Evolutionary conservation across 2,888 invertebrate genomes (phyloP).

Genomic region (Osedax fenrisi): DNA sequence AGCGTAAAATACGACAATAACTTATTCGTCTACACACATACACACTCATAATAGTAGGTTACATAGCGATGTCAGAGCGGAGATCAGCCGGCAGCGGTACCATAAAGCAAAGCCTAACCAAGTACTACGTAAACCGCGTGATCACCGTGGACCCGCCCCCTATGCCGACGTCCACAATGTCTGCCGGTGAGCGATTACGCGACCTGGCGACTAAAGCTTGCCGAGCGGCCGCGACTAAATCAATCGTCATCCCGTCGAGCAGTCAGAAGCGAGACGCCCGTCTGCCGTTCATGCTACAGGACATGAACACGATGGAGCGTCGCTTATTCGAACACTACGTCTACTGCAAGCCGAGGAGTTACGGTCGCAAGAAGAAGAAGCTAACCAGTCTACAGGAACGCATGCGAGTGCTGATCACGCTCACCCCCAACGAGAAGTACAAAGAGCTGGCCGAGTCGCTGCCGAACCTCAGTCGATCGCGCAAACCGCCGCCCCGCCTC

Average conservation of each 20-base stretch:
- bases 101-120: neutral
- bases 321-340: neutral
- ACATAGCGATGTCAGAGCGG: no score
- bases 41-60: no score
- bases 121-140: neutral
- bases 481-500: neutral
- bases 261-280: neutral
- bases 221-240: no score
- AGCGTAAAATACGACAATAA: no score
- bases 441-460: neutral
- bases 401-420: neutral
- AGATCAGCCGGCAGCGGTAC: neutral
- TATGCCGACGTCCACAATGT: neutral
- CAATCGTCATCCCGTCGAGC: no score
- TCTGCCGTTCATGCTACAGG: neutral
- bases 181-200: no score
- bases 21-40: no score
- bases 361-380: neutral
- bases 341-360: neutral
- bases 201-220: neutral
- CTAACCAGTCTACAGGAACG: neutral
- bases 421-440: neutral
- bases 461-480: neutral
- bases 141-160: neutral
- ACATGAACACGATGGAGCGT: neutral